Percentiles rank a stretch among this genome's conserved stretches.
Evolutionary conservation across 2,797 vertebrate genomes (phyloP).

Genomic region (Crypturellus tataupa): DNA sequence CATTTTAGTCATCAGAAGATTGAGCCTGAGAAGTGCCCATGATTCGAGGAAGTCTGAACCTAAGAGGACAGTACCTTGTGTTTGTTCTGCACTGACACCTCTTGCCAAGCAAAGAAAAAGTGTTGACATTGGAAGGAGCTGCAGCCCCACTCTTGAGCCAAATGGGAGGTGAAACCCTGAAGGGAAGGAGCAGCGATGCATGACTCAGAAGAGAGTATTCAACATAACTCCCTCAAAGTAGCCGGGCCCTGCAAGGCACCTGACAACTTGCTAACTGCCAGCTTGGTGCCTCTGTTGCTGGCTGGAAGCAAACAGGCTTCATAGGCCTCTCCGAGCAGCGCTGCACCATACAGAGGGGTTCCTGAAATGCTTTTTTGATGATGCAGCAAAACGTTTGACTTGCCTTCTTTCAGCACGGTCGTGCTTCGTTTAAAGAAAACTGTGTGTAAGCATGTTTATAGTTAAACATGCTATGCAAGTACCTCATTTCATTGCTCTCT

Average conservation of each 20-base stretch:
- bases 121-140: conserved; percentile 35
- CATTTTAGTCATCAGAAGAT: background rate
- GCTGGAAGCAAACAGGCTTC: background rate
- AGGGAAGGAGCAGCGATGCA: background rate
- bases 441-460: background rate
- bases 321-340: background rate
- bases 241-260: background rate
- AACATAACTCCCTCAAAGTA: background rate
- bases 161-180: conserved; percentile 7
- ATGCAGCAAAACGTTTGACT: background rate
- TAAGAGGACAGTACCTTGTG: background rate
- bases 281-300: background rate
- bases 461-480: background rate
- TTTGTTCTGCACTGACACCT: background rate
- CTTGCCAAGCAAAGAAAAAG: background rate
- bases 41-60: background rate
- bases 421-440: background rate
- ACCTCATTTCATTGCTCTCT: conserved; percentile 31
- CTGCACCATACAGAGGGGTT: background rate
- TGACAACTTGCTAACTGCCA: background rate
- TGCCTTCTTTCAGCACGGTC: background rate
- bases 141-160: background rate
- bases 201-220: background rate
- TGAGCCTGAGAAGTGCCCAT: background rate
- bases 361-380: background rate